Evolutionary conservation across 1,140 invertebrate genomes (phyloP).

Genomic region (Ridgeia piscesae): DNA sequence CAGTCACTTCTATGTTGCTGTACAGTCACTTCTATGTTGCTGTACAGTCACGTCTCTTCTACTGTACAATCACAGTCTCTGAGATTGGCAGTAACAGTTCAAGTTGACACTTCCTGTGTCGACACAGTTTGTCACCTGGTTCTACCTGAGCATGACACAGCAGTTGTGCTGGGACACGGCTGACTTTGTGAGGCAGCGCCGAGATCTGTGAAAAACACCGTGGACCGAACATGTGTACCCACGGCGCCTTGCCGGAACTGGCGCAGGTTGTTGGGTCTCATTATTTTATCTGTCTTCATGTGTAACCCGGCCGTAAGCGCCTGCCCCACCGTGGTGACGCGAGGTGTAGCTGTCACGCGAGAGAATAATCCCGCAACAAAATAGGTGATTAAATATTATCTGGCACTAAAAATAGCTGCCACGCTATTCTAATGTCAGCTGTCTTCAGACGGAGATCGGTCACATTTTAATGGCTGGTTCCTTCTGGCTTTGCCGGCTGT

Average conservation of each 20-base stretch:
- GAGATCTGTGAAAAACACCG: neutral
- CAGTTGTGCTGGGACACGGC: neutral
- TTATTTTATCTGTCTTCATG: too few species aligned
- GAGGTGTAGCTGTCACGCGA: neutral
- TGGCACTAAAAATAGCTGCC: neutral
- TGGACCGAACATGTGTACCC: neutral
- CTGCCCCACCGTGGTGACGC: neutral
- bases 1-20: too few species aligned
- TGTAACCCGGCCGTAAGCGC: neutral
- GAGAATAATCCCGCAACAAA: neutral
- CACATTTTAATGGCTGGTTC: neutral
- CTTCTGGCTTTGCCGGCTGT: neutral
- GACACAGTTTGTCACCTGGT: neutral
- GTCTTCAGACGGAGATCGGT: neutral
- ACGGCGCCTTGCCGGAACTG: neutral
- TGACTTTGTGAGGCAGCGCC: neutral
- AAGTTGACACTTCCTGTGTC: neutral
- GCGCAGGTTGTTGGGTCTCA: neutral
- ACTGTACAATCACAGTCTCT: too few species aligned
- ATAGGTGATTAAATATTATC: neutral
- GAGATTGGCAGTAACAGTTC: neutral
- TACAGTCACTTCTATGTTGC: too few species aligned
- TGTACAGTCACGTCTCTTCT: too few species aligned
- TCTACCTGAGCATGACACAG: neutral
- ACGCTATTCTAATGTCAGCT: neutral